Conservation (phyloP, 2,797 vertebrate species). For the Peromyscus aztecus region DNA sequence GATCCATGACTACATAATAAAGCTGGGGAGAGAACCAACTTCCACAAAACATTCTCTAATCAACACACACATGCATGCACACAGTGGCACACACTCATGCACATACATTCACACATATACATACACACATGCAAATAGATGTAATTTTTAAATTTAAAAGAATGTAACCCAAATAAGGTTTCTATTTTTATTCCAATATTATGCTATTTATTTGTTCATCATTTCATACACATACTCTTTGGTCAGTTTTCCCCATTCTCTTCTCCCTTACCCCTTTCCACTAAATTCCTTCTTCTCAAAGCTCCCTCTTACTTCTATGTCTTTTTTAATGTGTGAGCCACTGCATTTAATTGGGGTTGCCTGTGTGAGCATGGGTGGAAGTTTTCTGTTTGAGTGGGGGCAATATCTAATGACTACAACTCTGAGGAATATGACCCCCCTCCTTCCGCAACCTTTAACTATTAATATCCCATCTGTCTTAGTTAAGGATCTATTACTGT, state of each 20-base stretch:
- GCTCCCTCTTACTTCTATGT: background rate
- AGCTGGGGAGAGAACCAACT: background rate
- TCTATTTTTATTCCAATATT: background rate
- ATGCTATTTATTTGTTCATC: background rate
- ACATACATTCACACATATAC: background rate
- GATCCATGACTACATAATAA: background rate
- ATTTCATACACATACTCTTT: background rate
- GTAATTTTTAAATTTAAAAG: background rate
- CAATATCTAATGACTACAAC: background rate
- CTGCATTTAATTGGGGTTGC: background rate
- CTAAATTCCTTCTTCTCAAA: background rate
- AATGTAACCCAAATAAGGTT: background rate
- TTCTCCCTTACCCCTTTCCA: background rate
- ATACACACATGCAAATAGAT: background rate
- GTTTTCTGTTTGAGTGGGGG: too few species aligned
- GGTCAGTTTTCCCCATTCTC: background rate
- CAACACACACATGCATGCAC: background rate
- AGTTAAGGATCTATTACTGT: background rate
- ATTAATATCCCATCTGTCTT: background rate
- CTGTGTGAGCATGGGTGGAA: background rate
- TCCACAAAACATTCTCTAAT: background rate
- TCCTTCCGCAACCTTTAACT: background rate
- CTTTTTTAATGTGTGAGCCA: too few species aligned
- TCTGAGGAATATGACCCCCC: too few species aligned
- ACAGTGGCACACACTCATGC: background rate